phyloP scores from a whole-genome alignment of 2,888 invertebrate species.

The Linnaemya vulpina region DNA sequence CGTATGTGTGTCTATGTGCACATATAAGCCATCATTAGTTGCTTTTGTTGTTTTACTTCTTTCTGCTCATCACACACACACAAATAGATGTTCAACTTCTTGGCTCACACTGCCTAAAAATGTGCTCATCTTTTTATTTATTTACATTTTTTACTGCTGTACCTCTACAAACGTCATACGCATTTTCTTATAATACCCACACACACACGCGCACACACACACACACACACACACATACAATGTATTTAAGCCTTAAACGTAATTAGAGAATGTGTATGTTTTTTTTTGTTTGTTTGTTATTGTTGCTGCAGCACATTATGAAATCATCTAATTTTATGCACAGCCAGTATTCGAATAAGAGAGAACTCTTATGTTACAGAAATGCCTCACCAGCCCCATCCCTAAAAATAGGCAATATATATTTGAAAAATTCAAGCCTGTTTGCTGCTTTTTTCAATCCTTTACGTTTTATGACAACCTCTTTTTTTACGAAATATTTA shows the following conservation, averaged over 20 bases:
- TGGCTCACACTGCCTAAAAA: constrained; percentile 52
- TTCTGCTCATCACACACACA: too few relatives aligned
- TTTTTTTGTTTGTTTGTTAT: neutral
- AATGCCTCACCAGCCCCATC: constrained; percentile 44
- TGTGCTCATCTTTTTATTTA: constrained; percentile 66
- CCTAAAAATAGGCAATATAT: constrained; percentile 55
- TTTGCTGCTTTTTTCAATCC: neutral
- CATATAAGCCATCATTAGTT: constrained; percentile 72
- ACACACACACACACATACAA: neutral
- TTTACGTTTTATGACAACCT: constrained; percentile 23
- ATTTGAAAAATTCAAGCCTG: constrained; percentile 48
- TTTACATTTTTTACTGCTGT: constrained; percentile 51
- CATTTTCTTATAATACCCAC: constrained; percentile 59
- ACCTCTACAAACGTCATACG: constrained; percentile 65
- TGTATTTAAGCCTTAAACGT: constrained; percentile 67
- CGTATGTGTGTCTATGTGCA: neutral
- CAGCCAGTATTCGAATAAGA: constrained; percentile 61
- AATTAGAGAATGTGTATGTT: constrained; percentile 59
- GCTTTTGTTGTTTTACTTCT: constrained; percentile 69
- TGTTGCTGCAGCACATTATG: constrained; percentile 55
- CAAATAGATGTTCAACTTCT: constrained; percentile 53
- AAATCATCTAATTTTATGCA: constrained; percentile 74
- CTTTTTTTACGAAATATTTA: neutral
- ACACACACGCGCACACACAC: neutral
- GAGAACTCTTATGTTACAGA: constrained; percentile 55